Evolutionary conservation across 2,113 vertebrate species (phyloP).

Genomic region (Melozone crissalis): DNA sequence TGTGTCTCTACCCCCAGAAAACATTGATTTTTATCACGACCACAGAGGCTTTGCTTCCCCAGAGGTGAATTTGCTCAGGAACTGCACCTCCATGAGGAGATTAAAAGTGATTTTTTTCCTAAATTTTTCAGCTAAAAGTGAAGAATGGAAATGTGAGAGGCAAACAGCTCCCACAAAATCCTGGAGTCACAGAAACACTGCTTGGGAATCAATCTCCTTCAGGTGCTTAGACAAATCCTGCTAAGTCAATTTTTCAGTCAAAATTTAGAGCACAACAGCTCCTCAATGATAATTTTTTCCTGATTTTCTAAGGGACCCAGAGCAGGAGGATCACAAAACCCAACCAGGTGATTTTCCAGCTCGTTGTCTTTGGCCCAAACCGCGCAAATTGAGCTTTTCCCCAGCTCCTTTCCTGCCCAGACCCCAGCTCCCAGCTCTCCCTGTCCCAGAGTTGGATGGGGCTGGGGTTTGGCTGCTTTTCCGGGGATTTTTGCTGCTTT

Average conservation of each 20-base stretch:
- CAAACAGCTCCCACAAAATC: not conserved
- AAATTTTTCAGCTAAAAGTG: not conserved
- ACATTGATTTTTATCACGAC: not conserved
- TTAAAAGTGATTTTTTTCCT: not conserved
- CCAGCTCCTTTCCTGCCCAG: not conserved
- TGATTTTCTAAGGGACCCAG: rapidly evolving
- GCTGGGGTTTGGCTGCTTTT: not conserved
- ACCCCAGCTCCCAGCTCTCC: not conserved
- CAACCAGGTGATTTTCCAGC: not conserved
- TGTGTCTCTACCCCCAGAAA: not conserved
- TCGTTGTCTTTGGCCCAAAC: not conserved
- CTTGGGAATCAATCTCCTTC: not conserved
- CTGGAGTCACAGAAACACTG: not conserved
- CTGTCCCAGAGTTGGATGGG: not conserved
- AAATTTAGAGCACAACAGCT: not conserved
- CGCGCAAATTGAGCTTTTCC: not conserved
- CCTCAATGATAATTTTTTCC: not conserved
- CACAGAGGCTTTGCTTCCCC: not conserved
- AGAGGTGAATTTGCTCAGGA: not conserved
- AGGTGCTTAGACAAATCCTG: no score
- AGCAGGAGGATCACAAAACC: not conserved
- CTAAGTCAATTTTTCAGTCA: not conserved
- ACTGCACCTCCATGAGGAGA: not conserved
- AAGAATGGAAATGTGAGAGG: not conserved
- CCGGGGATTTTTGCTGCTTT: not conserved